These are phyloP conservation scores for Physella acuta DNA, from an alignment of 1,140 invertebrate genomes.

Conservation along the genomic window DNA sequence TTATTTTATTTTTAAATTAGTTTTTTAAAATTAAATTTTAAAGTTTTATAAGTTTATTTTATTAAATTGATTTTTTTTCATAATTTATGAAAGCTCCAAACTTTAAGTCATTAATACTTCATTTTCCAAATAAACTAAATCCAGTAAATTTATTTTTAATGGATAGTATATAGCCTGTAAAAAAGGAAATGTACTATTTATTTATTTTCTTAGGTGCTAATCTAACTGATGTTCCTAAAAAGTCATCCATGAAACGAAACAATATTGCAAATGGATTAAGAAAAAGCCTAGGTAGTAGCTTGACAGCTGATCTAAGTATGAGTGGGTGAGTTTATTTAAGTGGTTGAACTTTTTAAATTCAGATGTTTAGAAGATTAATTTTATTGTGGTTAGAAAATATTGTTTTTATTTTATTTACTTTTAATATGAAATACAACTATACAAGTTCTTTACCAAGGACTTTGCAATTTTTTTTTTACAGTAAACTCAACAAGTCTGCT, in stretches of 20 bases:
- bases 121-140: neutral
- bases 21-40: neutral
- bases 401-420: no score
- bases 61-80: neutral
- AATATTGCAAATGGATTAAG: constrained; percentile 27
- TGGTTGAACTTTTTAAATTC: no score
- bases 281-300: constrained; percentile 40
- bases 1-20: neutral
- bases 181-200: no score
- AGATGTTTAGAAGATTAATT: no score
- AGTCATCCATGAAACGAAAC: constrained; percentile 27
- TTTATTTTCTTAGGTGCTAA: constrained; percentile 31
- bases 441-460: no score
- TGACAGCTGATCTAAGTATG: constrained; percentile 25
- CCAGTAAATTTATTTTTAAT: neutral
- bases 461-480: constrained; percentile 12
- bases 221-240: constrained; percentile 34
- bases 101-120: neutral
- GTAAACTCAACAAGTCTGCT: constrained; percentile 21
- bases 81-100: neutral
- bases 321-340: constrained; percentile 20
- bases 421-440: no score
- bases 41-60: neutral
- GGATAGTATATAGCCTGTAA: neutral
- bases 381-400: no score